phyloP scores from a whole-genome alignment of 2,888 invertebrate genomes.

The Blastobasis lacticolella region DNA sequence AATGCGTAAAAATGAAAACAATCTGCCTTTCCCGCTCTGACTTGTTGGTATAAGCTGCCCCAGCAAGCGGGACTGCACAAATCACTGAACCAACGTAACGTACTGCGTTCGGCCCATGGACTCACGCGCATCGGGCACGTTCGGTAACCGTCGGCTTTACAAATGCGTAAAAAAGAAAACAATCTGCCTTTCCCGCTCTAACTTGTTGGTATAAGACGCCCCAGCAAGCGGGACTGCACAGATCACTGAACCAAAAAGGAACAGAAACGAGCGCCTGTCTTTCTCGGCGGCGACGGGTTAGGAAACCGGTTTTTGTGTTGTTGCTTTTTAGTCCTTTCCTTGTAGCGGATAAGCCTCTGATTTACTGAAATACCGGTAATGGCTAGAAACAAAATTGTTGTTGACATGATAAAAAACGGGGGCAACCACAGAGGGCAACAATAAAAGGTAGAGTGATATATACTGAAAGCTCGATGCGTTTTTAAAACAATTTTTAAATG shows the following conservation, averaged over 20 bases:
- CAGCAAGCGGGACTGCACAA: conserved; percentile 33
- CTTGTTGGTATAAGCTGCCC: conserved; percentile 23
- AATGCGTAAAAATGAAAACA: conserved; percentile 28
- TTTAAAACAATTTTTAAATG: no score
- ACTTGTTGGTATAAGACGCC: conserved; percentile 24
- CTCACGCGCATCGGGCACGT: conserved; percentile 44
- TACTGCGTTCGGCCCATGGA: conserved; percentile 17
- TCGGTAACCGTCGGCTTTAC: conserved; percentile 38
- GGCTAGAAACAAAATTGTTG: no score
- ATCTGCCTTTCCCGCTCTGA: conserved; percentile 35
- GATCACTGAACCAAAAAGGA: conserved; percentile 68
- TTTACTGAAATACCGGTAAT: no score
- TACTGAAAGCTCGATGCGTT: no score
- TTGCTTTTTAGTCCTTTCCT: conserved; percentile 47
- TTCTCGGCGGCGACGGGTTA: conserved; percentile 47
- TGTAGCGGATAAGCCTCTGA: neutral
- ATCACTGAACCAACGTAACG: conserved; percentile 53
- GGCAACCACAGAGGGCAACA: no score
- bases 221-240: conserved; percentile 31
- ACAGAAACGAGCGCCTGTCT: conserved; percentile 44
- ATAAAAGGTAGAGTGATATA: no score
- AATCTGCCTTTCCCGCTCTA: conserved; percentile 34
- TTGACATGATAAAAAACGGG: no score
- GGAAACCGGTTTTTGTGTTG: conserved; percentile 53
- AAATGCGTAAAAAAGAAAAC: conserved; percentile 27